phyloP scores from a whole-genome alignment of 1,140 invertebrate species.

The Stenopsyche tienmushanensis region DNA sequence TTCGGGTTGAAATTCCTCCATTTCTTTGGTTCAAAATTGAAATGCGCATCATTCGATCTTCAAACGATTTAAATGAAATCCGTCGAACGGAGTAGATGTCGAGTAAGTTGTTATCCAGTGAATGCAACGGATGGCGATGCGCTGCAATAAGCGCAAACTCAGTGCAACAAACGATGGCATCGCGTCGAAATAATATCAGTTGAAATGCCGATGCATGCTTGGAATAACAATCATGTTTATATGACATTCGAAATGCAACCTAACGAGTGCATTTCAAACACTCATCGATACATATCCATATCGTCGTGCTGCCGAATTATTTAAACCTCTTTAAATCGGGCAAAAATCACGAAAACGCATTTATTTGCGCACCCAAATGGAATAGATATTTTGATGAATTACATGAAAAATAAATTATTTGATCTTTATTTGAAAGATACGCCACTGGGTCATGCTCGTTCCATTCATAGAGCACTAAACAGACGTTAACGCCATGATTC shows the following conservation, averaged over 20 bases:
- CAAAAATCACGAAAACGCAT: too few species aligned
- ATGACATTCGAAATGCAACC: not conserved
- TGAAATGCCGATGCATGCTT: constrained; percentile 22
- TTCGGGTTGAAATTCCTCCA: too few species aligned
- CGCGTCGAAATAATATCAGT: constrained; percentile 23
- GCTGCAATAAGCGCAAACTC: not conserved
- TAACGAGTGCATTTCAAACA: not conserved
- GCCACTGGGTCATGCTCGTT: too few species aligned
- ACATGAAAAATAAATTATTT: too few species aligned
- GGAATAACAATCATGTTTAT: constrained; percentile 26
- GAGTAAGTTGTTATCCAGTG: not conserved
- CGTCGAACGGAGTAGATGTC: not conserved
- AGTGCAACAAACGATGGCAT: constrained; percentile 11
- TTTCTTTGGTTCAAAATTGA: not conserved
- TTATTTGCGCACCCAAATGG: not conserved
- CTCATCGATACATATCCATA: not conserved
- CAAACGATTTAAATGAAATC: not conserved
- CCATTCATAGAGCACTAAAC: too few species aligned
- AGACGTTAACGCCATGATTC: too few species aligned
- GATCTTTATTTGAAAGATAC: too few species aligned
- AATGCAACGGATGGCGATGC: not conserved
- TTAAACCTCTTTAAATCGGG: too few species aligned
- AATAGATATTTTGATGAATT: not conserved
- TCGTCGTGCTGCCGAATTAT: not conserved
- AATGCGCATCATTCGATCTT: not conserved